Base-by-base conservation (phyloP, 2,113 vertebrate genomes). In the Rhinoderma darwinii region DNA sequence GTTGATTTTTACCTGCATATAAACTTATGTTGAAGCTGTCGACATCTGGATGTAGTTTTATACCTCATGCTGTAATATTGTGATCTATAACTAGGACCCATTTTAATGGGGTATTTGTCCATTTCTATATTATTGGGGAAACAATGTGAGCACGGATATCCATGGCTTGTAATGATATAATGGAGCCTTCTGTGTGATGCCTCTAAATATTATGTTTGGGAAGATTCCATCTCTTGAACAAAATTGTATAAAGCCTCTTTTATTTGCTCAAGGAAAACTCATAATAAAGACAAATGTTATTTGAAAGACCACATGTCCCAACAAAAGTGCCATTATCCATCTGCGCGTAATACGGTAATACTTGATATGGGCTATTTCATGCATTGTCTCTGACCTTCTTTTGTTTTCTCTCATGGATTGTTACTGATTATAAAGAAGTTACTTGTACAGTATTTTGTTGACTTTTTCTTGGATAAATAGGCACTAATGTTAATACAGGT, bases 181-280 rank as follows among this genome's bases (percentile, higher is more conserved):
- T 82, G 39, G 54, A 66, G 8, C 41, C 72, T 50, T 76, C 54
- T 85, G 84, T 85, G 39, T 77, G 37, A 41, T 77, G 27, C 77
- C 54, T 50, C 54, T 47, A 30, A 85, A 85, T 50, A 66, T 76
- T 85, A 50, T 66, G 30, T 50, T 85, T 85, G 73, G 83, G 30
- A n/a, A 63, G 54, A 50, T 50, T 47, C 27, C 54, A 56, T 66
- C 2, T 77, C 14, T 85, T 85, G 27, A 18, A 43, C 56, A 77
- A 84, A 44, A 43, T 32, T 20, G 14, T 59, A 84, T 76, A 84
- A 51, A 75, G 70, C 35, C 51, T 43, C 35, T 27, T 59, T 84
- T 84, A 84, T 84, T 44, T 72, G 17, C 11, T 50, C 22, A 0
- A 27, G 11, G 32, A 56, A 75, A 75, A 59, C 43, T 41, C 51